A percentile compares a stretch with the other conserved stretches of the same genome.
Conservation (phyloP, 2,888 invertebrate species). For the Mesoligia furuncula region DNA sequence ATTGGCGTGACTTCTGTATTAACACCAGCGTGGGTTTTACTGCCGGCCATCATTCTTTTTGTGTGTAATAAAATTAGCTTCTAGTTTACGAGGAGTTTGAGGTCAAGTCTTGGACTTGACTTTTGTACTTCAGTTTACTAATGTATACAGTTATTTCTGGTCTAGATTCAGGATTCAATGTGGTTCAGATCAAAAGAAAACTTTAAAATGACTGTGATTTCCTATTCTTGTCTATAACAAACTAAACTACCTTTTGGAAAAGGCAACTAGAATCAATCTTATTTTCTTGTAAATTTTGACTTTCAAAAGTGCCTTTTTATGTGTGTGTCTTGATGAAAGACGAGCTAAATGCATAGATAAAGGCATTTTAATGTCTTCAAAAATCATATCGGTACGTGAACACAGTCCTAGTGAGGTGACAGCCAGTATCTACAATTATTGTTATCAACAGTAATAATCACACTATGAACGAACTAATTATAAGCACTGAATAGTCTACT, state of each 20-base stretch:
- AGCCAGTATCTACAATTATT: constrained; percentile 10
- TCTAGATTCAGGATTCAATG: background rate
- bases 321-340: background rate
- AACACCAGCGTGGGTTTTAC: constrained; percentile 55
- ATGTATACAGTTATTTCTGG: constrained; percentile 3
- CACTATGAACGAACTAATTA: constrained; percentile 5
- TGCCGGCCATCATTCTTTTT: constrained; percentile 44
- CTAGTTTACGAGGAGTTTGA: constrained; percentile 41
- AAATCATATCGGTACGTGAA: constrained; percentile 13
- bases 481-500: constrained; percentile 1
- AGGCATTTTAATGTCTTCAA: background rate
- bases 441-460: constrained; percentile 35
- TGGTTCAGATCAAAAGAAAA: background rate
- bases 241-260: background rate
- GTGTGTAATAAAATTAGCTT: constrained; percentile 55
- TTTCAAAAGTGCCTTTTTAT: background rate
- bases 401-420: constrained; percentile 5
- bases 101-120: constrained; percentile 28
- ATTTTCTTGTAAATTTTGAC: background rate
- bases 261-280: background rate
- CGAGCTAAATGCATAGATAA: background rate
- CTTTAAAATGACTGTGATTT: background rate
- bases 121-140: constrained; percentile 7
- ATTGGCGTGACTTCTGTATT: constrained; percentile 55
- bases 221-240: background rate